Evolutionary conservation across 1,140 invertebrate genomes (phyloP), one percentile per base, ranked within the genome.

Genomic region (Magallana ariakensis): DNA sequence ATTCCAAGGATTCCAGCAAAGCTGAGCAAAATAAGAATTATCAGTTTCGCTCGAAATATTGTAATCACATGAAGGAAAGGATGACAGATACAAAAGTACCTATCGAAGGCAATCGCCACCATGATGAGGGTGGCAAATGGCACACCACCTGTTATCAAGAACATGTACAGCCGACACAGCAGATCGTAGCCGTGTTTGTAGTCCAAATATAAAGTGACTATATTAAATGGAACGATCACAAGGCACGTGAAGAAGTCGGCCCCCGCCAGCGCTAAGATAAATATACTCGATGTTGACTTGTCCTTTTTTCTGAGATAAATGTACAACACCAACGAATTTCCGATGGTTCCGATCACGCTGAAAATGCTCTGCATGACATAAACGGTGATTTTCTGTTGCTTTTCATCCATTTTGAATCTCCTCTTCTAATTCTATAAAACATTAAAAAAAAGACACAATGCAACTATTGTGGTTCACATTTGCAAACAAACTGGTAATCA

Each of bases 21-120:
- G 22, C 91, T 8, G 2, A 90, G 86, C 26, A 95, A 83, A 75
- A 90, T 87, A 0, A 90, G 84, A 11, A 93, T 91, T 19, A 93
- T 92, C 57, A 93, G 75, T 88, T 93, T 93, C 0, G 94, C 93
- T 15, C 93, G 84, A 19, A 85, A 84, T 26, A 91, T 88, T 16
- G 93, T 94, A 81, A 95, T 92, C 10, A 92, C 87, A 70, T 94
- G 92, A 1, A 90, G 87, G 75, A 93, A 93, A 7, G 94, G 93
- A 85, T 92, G 92, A 87, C 94, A 95, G 46, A 95, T 94, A 81
- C 94, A 94, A 11, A 94, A 90, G 88, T 93, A 95, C 46, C 94
- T 84, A 86, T 95, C 94, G 81, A 94, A 91, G n/a, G 94, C 94
- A 55, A 95, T 94, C 16, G 94, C 94, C 7, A 93, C 92, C 94